Percentiles rank a stretch among this genome's conserved stretches.
Evolutionary conservation across 1,140 invertebrate species (phyloP).

Genomic region (Drosophila carrolli): DNA sequence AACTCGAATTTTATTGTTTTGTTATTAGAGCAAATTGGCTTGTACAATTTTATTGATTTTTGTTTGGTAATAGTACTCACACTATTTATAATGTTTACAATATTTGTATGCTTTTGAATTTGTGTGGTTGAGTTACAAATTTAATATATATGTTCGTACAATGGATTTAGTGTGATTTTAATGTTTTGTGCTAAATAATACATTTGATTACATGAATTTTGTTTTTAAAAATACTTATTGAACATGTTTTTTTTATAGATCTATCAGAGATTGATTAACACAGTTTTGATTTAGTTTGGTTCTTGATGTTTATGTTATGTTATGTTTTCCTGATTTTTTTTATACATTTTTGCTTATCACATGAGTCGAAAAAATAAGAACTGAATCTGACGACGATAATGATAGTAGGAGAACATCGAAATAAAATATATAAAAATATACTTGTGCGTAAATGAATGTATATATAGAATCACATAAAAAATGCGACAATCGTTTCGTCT

Average conservation of each 20-base stretch:
- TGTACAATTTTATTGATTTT: conserved; percentile 84
- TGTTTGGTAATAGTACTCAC: conserved; percentile 47
- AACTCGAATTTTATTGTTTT: conserved; percentile 46
- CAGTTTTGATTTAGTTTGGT: conserved; percentile 48
- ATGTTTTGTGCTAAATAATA: conserved; percentile 18
- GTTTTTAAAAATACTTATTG: conserved; percentile 34
- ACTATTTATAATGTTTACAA: conserved; percentile 70
- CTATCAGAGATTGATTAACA: conserved; percentile 82
- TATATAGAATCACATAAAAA: conserved; percentile 71
- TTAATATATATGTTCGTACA: conserved; percentile 23
- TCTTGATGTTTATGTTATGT: conserved; percentile 31
- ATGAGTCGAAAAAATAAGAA: conserved; percentile 65
- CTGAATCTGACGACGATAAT: conserved; percentile 48
- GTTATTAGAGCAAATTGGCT: conserved; percentile 84
- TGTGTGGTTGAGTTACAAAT: conserved; percentile 13
- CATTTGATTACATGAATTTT: conserved; percentile 11
- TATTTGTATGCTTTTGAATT: conserved; percentile 35
- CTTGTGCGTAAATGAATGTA: conserved; percentile 23
- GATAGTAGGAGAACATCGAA: conserved; percentile 51
- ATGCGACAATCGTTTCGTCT: conserved; percentile 84
- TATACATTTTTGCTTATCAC: conserved; percentile 66
- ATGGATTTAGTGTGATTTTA: conserved; percentile 19
- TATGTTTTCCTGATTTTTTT: conserved; percentile 21
- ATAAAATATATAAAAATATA: conserved; percentile 40
- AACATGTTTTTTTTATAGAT: conserved; percentile 58